Evolutionary conservation across 2,113 vertebrate species (phyloP), one percentile per base, ranked within the genome.

Genomic region (Callithrix jacchus): DNA sequence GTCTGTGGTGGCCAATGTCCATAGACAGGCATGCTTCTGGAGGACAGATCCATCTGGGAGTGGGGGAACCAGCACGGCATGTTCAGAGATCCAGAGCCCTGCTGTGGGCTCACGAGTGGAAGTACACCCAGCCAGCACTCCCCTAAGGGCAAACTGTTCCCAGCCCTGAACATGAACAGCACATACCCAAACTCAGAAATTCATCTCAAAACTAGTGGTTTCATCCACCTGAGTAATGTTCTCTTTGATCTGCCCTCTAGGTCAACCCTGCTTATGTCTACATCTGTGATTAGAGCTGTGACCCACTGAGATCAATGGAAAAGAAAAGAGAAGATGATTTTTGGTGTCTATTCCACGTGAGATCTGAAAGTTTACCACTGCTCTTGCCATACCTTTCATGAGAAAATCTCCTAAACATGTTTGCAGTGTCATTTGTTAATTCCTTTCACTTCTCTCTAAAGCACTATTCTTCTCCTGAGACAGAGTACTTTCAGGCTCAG

Each of bases 181-280:
- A 27, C 2, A 16, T 66, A 54, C 77, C 49, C 45, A 68, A 35
- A 35, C 49, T 92, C 16, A 45, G 90, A 92, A 70, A 56, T 66
- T 52, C 14, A 71, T 87, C 89, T 77, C 76, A 58, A 94, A 70
- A 79, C 30, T 47, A 70, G 27, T 74, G 81, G 85, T n/a, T 94
- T 93, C 79, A 30, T 76, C 76, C 5, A 77, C n/a, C 76, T 82
- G 40, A 74, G 35, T 68, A 35, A 70, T 54, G 32, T 82, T 52
- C 85, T 91, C 86, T 96, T 77, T 71, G 49, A 94, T 96, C 84
- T 71, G 40, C 66, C 87, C 82, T 84, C 66, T 14, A 45, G 71
- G 68, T 93, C 90, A 92, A 42, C 40, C 32, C 20, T 4, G 17
- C 30, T 87, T 81, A 79, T 52, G 47, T 93, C 70, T 12, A 21